These are phyloP conservation scores for Nysson spinosus DNA, from an alignment of 2,888 invertebrate species.

Conservation along the genomic window DNA sequence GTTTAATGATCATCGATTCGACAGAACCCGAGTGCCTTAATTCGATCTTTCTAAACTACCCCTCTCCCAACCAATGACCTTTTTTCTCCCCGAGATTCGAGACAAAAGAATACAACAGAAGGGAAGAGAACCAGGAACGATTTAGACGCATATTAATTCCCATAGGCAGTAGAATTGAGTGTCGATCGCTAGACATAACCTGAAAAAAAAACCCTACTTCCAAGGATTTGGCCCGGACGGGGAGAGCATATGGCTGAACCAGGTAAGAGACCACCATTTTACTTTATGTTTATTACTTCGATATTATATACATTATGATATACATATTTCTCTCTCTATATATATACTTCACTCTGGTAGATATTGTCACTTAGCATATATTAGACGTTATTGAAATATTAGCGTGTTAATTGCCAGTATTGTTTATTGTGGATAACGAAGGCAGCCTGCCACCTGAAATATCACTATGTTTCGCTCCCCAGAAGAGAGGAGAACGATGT, in stretches of 20 bases:
- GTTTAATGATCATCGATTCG: conserved; percentile 49
- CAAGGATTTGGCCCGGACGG: conserved; percentile 28
- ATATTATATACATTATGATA: conserved; percentile 16
- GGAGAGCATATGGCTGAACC: conserved; percentile 36
- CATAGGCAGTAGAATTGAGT: conserved; percentile 62
- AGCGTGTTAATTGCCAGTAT: conserved; percentile 47
- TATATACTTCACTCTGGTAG: conserved; percentile 38
- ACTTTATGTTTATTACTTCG: conserved; percentile 9
- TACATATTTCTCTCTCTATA: conserved; percentile 8
- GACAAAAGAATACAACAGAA: conserved; percentile 10
- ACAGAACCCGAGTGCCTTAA: conserved; percentile 70
- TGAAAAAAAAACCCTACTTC: conserved; percentile 25
- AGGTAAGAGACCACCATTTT: conserved; percentile 55
- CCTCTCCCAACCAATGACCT: no score
- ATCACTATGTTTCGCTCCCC: conserved; percentile 1
- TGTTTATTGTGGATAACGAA: conserved; percentile 32
- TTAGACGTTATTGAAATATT: conserved; percentile 36
- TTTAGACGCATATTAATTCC: conserved; percentile 62
- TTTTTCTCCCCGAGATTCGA: conserved; percentile 10
- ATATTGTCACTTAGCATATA: conserved; percentile 25
- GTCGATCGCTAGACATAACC: conserved; percentile 59
- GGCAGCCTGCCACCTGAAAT: not conserved
- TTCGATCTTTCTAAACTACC: conserved; percentile 45
- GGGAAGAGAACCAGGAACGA: conserved; percentile 48
- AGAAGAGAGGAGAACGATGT: not conserved